phyloP scores from a whole-genome alignment of 2,888 invertebrate species.

The Drosophila kambysellisi region DNA sequence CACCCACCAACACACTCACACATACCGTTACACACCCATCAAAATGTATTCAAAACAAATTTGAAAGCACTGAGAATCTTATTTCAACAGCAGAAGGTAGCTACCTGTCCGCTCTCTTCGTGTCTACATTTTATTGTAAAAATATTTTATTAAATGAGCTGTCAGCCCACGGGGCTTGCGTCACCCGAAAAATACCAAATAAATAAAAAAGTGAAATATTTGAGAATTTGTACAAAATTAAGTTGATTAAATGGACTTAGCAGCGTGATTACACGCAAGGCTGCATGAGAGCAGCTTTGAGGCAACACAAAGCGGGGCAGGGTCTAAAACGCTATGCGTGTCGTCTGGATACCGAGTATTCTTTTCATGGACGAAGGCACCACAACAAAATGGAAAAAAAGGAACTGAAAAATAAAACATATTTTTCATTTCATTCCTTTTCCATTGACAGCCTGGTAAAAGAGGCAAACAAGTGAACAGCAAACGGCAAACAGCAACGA shows the following conservation, averaged over 20 bases:
- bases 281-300: constrained; percentile 33
- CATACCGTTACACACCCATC: constrained; percentile 1
- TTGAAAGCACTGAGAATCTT: constrained; percentile 62
- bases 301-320: neutral
- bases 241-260: constrained; percentile 80
- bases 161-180: constrained; percentile 55
- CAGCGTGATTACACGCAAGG: constrained; percentile 75
- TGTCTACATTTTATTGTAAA: constrained; percentile 8
- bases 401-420: constrained; percentile 35
- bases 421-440: constrained; percentile 69
- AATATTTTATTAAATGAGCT: constrained; percentile 66
- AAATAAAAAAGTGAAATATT: constrained; percentile 53
- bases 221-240: constrained; percentile 78
- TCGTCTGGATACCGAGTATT: constrained; percentile 31
- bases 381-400: constrained; percentile 6
- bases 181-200: constrained; percentile 44
- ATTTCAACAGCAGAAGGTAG: constrained; percentile 45
- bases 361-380: constrained; percentile 25
- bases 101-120: constrained; percentile 27
- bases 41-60: constrained; percentile 58
- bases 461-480: constrained; percentile 33
- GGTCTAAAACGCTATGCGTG: constrained; percentile 48
- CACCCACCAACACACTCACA: constrained; percentile 12
- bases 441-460: constrained; percentile 43
- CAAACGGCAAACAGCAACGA: constrained; percentile 12